Percentiles rank a stretch among this genome's conserved stretches.
Conservation (phyloP, 1,140 invertebrate species). For the Acromyrmex echinatior region DNA sequence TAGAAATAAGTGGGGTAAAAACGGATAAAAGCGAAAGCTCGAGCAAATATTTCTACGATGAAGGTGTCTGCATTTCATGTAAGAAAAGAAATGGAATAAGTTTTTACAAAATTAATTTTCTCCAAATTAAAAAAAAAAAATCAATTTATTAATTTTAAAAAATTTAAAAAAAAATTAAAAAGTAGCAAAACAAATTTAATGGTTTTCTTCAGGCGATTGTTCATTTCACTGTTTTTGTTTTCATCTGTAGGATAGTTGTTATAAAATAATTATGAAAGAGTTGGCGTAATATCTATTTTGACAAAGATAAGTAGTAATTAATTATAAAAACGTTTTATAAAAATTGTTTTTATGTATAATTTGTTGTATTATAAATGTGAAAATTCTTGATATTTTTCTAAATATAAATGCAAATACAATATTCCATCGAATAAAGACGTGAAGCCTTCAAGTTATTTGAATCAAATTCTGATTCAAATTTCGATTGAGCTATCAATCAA, state of each 20-base stretch:
- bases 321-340: neutral
- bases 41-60: neutral
- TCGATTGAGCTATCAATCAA: neutral
- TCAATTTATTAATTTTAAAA: neutral
- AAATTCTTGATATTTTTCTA: neutral
- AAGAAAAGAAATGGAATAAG: neutral
- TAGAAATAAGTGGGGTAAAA: slow-evolving; percentile 49
- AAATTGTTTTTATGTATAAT: neutral
- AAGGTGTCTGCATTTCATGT: neutral
- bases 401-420: neutral
- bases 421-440: neutral
- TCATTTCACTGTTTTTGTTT: too few relatives aligned
- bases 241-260: too few relatives aligned
- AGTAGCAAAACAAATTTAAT: too few relatives aligned
- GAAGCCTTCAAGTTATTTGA: neutral
- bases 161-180: too few relatives aligned
- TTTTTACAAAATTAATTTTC: neutral
- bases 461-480: neutral
- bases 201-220: too few relatives aligned
- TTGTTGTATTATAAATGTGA: neutral
- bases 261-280: neutral
- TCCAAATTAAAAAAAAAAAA: neutral
- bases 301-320: neutral
- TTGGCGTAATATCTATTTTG: neutral
- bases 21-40: slow-evolving; percentile 54